A percentile compares a stretch with the other conserved stretches of the same genome.
These are phyloP conservation scores for Phengaris arion DNA, from an alignment of 2,888 invertebrate genomes.

Conservation along the genomic window DNA sequence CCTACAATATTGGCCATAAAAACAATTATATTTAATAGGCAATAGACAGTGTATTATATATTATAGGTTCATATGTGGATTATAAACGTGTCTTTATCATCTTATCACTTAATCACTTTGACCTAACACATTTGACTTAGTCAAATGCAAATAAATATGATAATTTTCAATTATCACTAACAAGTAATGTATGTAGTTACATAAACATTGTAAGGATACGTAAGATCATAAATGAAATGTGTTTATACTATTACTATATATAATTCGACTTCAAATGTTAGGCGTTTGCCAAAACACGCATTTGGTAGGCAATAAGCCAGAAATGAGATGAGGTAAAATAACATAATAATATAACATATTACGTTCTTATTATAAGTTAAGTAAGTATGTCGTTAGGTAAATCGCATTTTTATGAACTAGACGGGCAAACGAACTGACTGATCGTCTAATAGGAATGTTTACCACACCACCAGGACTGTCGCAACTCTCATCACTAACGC, in stretches of 20 bases:
- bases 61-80: neutral
- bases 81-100: neutral
- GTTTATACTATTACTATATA: neutral
- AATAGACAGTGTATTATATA: neutral
- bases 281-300: conserved; percentile 11
- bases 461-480: no score
- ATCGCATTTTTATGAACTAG: no score
- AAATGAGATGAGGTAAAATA: neutral
- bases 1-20: no score
- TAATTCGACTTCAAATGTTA: neutral
- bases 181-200: neutral
- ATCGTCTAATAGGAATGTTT: no score
- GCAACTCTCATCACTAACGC: no score
- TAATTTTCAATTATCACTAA: neutral
- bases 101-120: neutral
- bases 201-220: neutral
- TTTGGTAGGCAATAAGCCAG: neutral
- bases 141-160: neutral
- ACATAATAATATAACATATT: neutral
- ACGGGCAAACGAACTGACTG: no score
- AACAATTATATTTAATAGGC: no score
- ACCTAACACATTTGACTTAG: neutral
- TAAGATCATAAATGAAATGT: neutral
- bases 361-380: neutral
- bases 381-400: neutral